Conservation (phyloP, 2,797 vertebrate genomes). For the Meriones psammophilus region DNA sequence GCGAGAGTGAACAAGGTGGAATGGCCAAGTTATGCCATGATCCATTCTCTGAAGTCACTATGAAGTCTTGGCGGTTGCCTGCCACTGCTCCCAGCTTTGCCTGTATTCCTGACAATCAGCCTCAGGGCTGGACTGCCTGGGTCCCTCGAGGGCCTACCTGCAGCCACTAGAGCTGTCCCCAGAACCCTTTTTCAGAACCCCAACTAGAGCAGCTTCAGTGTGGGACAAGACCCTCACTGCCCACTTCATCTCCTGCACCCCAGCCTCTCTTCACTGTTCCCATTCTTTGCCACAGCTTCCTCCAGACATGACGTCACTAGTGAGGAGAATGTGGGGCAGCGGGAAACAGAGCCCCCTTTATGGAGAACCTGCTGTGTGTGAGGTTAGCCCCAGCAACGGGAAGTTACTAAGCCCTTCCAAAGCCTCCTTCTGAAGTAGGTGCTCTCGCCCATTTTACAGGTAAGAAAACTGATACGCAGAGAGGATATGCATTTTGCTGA, state of each 20-base stretch:
- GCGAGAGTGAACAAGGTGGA: not conserved
- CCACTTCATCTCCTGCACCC: not conserved
- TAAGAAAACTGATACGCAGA: conserved; percentile 27
- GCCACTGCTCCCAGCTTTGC: not conserved
- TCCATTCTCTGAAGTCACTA: not conserved
- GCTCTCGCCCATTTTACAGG: not conserved
- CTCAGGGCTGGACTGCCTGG: fast-evolving
- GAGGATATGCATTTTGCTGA: not conserved
- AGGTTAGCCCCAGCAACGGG: not conserved
- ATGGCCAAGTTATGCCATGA: not conserved
- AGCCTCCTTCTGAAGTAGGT: not conserved
- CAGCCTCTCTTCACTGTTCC: not conserved
- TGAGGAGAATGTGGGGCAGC: fast-evolving
- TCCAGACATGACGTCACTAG: not conserved
- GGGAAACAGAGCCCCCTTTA: not conserved
- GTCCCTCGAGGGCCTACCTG: not conserved
- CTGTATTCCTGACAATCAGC: not conserved
- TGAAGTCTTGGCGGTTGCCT: not conserved
- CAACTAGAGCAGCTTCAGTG: not conserved
- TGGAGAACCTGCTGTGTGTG: not conserved
- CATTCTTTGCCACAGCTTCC: fast-evolving
- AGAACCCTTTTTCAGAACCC: not conserved
- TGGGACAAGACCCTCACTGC: not conserved
- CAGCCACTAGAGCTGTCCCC: not conserved
- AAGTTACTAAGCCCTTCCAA: not conserved